Percentiles rank a stretch among this genome's conserved stretches.
These are phyloP conservation scores for Salvelinus alpinus DNA, from an alignment of 2,113 vertebrate species.

Conservation along the genomic window DNA sequence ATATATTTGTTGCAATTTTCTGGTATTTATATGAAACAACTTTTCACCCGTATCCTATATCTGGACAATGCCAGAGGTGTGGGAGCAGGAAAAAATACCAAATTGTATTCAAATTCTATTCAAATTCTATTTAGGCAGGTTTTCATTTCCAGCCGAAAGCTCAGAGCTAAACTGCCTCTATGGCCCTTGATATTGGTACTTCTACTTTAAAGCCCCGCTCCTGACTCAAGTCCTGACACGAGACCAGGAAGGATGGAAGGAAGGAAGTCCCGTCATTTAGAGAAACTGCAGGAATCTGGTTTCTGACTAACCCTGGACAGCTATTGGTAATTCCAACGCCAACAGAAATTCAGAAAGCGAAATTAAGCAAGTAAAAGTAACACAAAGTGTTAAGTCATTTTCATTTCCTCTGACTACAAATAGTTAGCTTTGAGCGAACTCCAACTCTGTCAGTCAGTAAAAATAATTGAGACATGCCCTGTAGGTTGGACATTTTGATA, in stretches of 20 bases:
- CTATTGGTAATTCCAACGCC: too few species aligned
- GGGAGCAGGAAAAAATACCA: neutral
- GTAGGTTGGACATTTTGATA: neutral
- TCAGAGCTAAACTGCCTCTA: neutral
- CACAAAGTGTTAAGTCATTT: too few species aligned
- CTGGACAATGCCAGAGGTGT: neutral
- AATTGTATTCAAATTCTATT: neutral
- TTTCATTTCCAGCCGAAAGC: neutral
- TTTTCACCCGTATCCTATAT: too few species aligned
- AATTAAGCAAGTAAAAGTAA: too few species aligned
- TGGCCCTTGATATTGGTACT: neutral
- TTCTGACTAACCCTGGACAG: neutral
- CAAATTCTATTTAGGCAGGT: neutral
- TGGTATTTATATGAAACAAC: too few species aligned
- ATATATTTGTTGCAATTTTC: too few species aligned
- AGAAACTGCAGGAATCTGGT: neutral
- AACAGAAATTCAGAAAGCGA: too few species aligned
- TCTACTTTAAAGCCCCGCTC: neutral
- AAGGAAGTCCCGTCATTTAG: neutral
- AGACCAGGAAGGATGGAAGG: neutral
- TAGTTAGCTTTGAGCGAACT: neutral
- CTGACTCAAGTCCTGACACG: neutral
- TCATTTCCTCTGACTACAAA: neutral
- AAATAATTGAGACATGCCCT: neutral
- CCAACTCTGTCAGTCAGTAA: neutral